Base-by-base conservation (phyloP, 2,797 vertebrate genomes). In the Agapornis canus region DNA sequence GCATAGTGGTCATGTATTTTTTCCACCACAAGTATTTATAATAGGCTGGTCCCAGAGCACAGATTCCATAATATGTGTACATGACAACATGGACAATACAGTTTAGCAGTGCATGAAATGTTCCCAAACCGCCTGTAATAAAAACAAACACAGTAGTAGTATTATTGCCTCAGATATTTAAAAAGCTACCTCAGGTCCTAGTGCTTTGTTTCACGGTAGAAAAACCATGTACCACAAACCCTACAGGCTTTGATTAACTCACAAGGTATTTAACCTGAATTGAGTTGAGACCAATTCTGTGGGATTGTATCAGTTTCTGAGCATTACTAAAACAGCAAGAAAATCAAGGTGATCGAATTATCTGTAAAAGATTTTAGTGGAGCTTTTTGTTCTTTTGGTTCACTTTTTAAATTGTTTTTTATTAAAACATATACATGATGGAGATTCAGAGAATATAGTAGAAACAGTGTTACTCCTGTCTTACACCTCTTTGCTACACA, bases 11-110 rank as follows among this genome's bases (percentile, higher is more conserved):
- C 97, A 99, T 98, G 96, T 99, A 97, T 84, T 99, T 99, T 97
- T 99, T 99, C 99, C 99, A 99, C 99, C 99, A 99, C 72, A 99
- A 95, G 82, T 98, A 99, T 95, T 99, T 99, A 95, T 99, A 98
- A 96, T 98, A 99, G 32, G 95, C 97, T 66, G 99, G 99, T 57
- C 99, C 99, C 98, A 99, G 14, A 13, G 99, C 99, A 84, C 98
- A 99, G 39, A 99, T 95, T 39, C 99, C 99, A 2, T 99, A 99
- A 85, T 99, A 99, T 0, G 98, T 97, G 86, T 99, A 99, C 99
- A 99, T 99, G 89, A 99, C 92, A 14, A 99, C 98, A 70, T 99
- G 99, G 37, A 99, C 99, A 4, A 99, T 91, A 81, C 98, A 98
- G 96, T 99, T 99, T 19, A 99, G 94, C 89, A 99, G 32, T 52